A percentile compares a stretch with the other conserved stretches of the same genome.
Evolutionary conservation across 2,797 vertebrate genomes (phyloP).

Genomic region (Buceros bicornis): DNA sequence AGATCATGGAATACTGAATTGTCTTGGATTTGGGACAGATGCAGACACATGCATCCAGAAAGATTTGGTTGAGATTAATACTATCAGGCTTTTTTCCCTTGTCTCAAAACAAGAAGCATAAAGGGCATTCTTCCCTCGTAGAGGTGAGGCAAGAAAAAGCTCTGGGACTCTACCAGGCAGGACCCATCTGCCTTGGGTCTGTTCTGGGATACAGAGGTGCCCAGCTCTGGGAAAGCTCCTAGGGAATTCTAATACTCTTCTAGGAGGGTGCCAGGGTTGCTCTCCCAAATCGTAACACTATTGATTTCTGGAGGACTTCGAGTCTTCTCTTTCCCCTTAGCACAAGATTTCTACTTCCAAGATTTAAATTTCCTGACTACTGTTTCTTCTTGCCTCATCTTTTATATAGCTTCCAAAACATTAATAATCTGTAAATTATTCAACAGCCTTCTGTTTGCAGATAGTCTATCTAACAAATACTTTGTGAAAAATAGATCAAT

Average conservation of each 20-base stretch:
- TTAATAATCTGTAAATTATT: not conserved
- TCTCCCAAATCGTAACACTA: not conserved
- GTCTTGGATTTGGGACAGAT: not conserved
- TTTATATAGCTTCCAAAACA: not conserved
- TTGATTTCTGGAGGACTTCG: not conserved
- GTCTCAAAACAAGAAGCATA: not conserved
- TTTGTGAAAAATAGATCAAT: not conserved
- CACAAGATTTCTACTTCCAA: not conserved
- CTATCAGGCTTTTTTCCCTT: not conserved
- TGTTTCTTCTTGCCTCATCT: not conserved
- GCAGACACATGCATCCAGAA: not conserved
- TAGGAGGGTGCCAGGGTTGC: not conserved
- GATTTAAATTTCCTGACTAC: not conserved
- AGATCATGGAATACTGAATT: not conserved
- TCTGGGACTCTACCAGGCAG: not conserved
- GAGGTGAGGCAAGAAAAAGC: not conserved
- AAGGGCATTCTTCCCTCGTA: not conserved
- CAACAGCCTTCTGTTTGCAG: not conserved
- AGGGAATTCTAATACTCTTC: not conserved
- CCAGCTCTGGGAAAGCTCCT: rapidly evolving
- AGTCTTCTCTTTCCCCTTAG: not conserved
- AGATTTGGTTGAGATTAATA: not conserved
- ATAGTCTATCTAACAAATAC: not conserved
- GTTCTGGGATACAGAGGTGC: not conserved
- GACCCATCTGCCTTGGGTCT: not conserved